Base-by-base conservation (phyloP, 35 echinoderm and acorn worm genomes). In the Ptychodera flava region DNA sequence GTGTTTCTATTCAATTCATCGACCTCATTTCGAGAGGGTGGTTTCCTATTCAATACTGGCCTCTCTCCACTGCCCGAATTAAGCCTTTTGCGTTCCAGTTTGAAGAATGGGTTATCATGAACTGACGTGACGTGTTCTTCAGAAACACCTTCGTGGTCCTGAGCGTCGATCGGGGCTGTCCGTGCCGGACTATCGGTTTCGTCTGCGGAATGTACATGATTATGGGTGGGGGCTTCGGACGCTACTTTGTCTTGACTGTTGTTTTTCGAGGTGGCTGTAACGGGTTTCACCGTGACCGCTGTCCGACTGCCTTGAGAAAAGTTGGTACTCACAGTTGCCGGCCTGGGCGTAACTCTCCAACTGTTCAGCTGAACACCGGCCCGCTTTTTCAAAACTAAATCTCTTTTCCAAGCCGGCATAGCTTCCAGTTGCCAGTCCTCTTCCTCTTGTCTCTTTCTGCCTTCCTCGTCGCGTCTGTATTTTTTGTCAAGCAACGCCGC, bases 91-190 rank as follows among this genome's bases (percentile, higher is more conserved):
- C 31, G 1, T 36, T 93, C 92, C 87, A 90, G 79, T 76, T 87
- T 93, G 10, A 96, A 78, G 77, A 96, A 96, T 1, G 91, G 91
- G 77, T 96, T 96, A 53, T 96, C 84, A 29, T 86, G 87, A 0
- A 96, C 94, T 29, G 90, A 89, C 37, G 91, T 76, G 64, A 87
- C 88, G 38, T 96, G 94, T 82, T 96, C 94, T 31, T 96, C 94
- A n/a, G 88, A 96, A 33, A 96, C 94, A 31, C 94, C 89, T 80
- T 89, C 77, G 16, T 32, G 33, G 37, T 16, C 12, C 29, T 35
- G 30, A 36, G 35, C 82, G 27, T 64, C 45, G 45, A 12, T 22
- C 6, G 22, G 6, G 6, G 45, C 6, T 64, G 6, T 22, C 6
- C 6, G 6, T 64, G 45, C 6, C 22, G 6, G 45, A 64, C 6